Evolutionary conservation across 1,140 invertebrate species (phyloP).

Genomic region (Conopomorpha cramerella): DNA sequence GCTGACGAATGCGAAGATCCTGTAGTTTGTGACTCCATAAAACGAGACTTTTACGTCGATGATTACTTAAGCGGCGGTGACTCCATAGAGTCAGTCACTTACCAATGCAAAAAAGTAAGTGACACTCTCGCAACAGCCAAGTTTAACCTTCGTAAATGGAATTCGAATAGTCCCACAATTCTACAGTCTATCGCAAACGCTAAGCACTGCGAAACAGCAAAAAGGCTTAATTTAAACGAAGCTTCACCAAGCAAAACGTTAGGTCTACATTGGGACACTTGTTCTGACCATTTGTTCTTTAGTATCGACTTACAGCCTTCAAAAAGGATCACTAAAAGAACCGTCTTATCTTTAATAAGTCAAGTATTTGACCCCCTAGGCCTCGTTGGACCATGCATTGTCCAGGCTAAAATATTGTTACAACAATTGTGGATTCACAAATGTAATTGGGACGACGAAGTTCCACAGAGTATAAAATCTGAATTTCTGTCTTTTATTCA

Average conservation of each 20-base stretch:
- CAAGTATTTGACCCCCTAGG: conserved; percentile 13
- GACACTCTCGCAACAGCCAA: neutral
- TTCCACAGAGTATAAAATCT: neutral
- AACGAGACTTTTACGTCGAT: conserved; percentile 40
- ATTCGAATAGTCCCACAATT: neutral
- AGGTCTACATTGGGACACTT: neutral
- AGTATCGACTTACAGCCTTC: neutral
- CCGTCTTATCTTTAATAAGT: conserved; percentile 9
- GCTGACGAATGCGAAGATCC: conserved; percentile 3
- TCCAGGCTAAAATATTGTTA: conserved; percentile 1
- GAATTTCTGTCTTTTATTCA: neutral
- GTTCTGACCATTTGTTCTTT: neutral
- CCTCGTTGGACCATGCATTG: conserved; percentile 7
- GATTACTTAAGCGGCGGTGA: conserved; percentile 26
- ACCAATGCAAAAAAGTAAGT: neutral
- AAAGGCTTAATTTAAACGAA: no score
- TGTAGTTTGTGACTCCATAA: conserved; percentile 9
- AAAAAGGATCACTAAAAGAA: conserved; percentile 8
- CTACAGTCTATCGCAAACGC: neutral
- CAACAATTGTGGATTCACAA: neutral
- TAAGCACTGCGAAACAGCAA: no score
- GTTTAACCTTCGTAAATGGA: neutral
- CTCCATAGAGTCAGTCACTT: neutral
- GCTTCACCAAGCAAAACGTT: no score
- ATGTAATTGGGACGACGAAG: neutral